Percentiles rank a stretch among this genome's conserved stretches.
Evolutionary conservation across 2,888 invertebrate species (phyloP).

Genomic region (Cryptus armator): DNA sequence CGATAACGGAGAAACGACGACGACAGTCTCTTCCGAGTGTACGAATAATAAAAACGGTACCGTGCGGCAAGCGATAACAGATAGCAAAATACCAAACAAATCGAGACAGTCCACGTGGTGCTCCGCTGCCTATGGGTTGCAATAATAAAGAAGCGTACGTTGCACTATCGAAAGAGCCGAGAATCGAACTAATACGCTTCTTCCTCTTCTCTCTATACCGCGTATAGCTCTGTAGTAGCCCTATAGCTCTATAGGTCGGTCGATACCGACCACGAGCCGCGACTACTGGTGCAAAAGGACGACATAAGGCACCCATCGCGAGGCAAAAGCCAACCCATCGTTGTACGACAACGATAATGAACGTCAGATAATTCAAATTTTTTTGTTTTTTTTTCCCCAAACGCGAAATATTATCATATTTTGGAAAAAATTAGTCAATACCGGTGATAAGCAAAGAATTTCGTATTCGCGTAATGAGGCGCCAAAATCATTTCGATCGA

Average conservation of each 20-base stretch:
- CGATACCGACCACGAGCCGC: constrained; percentile 38
- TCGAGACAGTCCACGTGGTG: constrained; percentile 55
- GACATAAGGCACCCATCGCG: not conserved
- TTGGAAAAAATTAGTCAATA: too few species aligned
- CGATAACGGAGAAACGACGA: too few species aligned
- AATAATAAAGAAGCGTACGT: constrained; percentile 40
- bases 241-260: constrained; percentile 55
- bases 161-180: constrained; percentile 47
- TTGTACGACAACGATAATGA: not conserved
- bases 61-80: not conserved
- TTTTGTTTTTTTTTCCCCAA: not conserved
- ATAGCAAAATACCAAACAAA: not conserved
- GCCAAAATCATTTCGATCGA: too few species aligned
- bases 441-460: too few species aligned
- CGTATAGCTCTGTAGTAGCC: not conserved
- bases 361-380: too few species aligned
- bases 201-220: too few species aligned
- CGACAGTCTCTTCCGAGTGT: too few species aligned
- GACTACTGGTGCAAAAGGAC: not conserved
- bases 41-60: not conserved
- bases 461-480: too few species aligned
- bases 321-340: not conserved
- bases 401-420: too few species aligned
- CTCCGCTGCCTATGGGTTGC: not conserved
- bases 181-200: not conserved